Conservation (phyloP, 2,888 invertebrate species). For the Pecten maximus region DNA sequence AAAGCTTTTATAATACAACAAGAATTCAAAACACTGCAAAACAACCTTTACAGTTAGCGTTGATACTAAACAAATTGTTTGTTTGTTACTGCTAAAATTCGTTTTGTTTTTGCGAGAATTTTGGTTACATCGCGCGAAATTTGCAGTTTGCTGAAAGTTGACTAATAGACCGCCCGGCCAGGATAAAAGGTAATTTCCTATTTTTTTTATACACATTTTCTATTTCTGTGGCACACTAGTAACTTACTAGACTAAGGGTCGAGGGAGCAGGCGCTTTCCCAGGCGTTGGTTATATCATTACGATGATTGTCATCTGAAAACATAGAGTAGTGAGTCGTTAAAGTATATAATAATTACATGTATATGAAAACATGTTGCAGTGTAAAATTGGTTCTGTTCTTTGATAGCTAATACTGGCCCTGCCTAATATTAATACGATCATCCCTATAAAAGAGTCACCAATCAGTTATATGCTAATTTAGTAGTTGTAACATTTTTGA, state of each 20-base stretch:
- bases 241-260: neutral
- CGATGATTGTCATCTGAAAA: too few species aligned
- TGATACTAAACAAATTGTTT: neutral
- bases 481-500: too few species aligned
- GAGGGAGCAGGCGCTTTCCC: neutral
- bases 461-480: too few species aligned
- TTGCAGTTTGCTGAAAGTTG: conserved; percentile 15
- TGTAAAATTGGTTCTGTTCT: too few species aligned
- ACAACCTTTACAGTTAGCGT: neutral
- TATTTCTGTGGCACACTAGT: neutral
- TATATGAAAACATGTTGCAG: too few species aligned
- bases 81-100: neutral
- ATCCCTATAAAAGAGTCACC: too few species aligned
- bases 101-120: neutral
- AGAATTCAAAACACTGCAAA: too few species aligned
- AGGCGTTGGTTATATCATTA: neutral
- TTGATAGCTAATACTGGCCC: too few species aligned
- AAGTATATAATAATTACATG: too few species aligned
- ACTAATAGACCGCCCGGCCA: neutral
- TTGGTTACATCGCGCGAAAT: neutral
- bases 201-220: neutral
- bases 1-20: too few species aligned
- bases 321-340: too few species aligned
- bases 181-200: neutral
- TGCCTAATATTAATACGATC: too few species aligned